These are phyloP conservation scores for Chaetops frenatus DNA, from an alignment of 2,113 vertebrate species.

Conservation along the genomic window DNA sequence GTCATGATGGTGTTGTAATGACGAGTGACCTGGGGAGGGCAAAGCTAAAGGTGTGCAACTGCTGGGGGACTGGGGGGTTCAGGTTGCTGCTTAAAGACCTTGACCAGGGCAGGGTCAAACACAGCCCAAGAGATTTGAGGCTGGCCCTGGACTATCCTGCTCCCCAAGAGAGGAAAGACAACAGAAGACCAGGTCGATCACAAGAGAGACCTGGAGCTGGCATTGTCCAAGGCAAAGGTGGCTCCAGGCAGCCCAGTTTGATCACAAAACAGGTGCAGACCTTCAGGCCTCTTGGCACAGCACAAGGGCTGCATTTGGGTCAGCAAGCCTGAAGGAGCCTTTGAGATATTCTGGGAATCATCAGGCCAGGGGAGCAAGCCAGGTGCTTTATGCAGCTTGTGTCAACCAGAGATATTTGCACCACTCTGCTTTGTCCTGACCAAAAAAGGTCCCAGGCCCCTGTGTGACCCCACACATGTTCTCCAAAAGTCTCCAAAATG, in stretches of 20 bases:
- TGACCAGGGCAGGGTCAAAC: not conserved
- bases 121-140: not conserved
- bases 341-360: not conserved
- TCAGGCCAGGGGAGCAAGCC: not conserved
- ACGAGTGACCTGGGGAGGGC: not conserved
- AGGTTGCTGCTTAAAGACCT: not conserved
- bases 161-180: not conserved
- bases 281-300: not conserved
- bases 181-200: accelerated
- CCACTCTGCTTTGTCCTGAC: not conserved
- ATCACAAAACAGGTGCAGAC: not conserved
- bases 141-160: not conserved
- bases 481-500: not conserved
- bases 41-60: not conserved
- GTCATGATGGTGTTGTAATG: not conserved
- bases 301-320: not conserved
- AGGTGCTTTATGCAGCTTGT: not conserved
- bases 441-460: not conserved
- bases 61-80: not conserved
- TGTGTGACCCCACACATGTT: accelerated
- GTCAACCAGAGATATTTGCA: not conserved
- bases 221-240: not conserved
- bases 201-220: not conserved
- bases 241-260: not conserved
- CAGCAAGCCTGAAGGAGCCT: not conserved